Evolutionary conservation across 2,797 vertebrate species (phyloP).

Genomic region (Acipenser oxyrinchus): DNA sequence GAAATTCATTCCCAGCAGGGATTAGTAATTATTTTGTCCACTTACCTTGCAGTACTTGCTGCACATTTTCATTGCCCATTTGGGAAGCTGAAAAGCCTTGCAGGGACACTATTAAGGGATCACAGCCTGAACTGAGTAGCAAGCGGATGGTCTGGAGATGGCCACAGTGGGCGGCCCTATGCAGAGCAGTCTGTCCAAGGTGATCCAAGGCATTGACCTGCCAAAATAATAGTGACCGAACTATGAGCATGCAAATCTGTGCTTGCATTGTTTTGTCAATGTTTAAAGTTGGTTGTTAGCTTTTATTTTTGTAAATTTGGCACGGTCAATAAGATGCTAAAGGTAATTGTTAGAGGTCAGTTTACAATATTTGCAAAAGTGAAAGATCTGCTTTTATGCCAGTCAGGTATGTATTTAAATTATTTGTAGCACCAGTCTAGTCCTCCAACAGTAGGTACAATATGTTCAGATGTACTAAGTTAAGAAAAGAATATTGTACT

Average conservation of each 20-base stretch:
- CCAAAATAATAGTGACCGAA: not conserved
- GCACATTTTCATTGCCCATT: slow-evolving; percentile 71
- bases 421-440: no score
- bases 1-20: no score
- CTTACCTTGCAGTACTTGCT: slow-evolving; percentile 73
- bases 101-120: slow-evolving; percentile 71
- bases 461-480: no score
- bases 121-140: slow-evolving; percentile 69
- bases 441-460: no score
- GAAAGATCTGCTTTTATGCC: no score
- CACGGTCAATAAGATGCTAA: no score
- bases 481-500: no score
- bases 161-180: slow-evolving; percentile 69
- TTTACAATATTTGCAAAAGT: no score
- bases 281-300: not conserved
- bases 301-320: no score
- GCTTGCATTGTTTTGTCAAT: not conserved
- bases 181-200: slow-evolving; percentile 76
- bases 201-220: slow-evolving; percentile 76
- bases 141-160: slow-evolving; percentile 75
- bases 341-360: no score
- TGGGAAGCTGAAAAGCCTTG: slow-evolving; percentile 76
- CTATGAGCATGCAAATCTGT: not conserved
- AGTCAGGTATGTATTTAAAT: no score
- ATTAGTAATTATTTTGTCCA: not conserved